Base-by-base conservation (phyloP, 2,797 vertebrate genomes). In the Ptychobarbus kaznakovi region DNA sequence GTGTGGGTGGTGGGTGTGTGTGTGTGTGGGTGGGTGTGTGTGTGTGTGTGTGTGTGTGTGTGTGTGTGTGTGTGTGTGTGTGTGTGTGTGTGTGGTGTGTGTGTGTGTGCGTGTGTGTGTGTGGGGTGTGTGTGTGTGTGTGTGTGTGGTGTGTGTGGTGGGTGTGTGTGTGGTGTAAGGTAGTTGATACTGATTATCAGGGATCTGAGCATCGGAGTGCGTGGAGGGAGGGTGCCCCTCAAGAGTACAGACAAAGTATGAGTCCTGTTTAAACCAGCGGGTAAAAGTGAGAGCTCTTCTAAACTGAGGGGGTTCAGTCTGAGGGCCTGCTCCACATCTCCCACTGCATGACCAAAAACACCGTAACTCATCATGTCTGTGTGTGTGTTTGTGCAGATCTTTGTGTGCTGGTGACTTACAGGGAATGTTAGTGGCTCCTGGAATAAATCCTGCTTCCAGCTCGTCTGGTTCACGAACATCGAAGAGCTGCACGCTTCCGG, bases 391-490 rank as follows among this genome's bases (percentile, higher is more conserved):
- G 25, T 53, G 32, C n/a, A 40, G 4, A 44, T 12, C 35, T 56
- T 7, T 53, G 40, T 85, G 25, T 76, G 46, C 20, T 13, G 46
- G 22, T 63, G 16, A 82, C 87, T 85, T 51, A 89, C 88, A 72
- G 49, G 82, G 86, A 78, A 88, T 74, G 58, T 89, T 89, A 3
- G 32, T 44, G 18, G 86, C 87, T 51, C 79, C 58, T 82, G 81
- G 82, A 53, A 90, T 89, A 25, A 42, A 61, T 16, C 90, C 90
- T 22, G 46, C 79, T n/a, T 87, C 22, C 82, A 87, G 83, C 80
- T 90, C 90, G 8, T 86, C 22, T 18, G 87, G 86, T 53, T 90
- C 80, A 32, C 90, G 90, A 1, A 90, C 88, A 72, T 90, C 90
- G 13, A 89, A 82, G 74, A 90, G 90, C 70, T 87, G 82, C 4